Base-by-base conservation (phyloP, 1,140 invertebrate genomes). In the Polyergus mexicanus region DNA sequence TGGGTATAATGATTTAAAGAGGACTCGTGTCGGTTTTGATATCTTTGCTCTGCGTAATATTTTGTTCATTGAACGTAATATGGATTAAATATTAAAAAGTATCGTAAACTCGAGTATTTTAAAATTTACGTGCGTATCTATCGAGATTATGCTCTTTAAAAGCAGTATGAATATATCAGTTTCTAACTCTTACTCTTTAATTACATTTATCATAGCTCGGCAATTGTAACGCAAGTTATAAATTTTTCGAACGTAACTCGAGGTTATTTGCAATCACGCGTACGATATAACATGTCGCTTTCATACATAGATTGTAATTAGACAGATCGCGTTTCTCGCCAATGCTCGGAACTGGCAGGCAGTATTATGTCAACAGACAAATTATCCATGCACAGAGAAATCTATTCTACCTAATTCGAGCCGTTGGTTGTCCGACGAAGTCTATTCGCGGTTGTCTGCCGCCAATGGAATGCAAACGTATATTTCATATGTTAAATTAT, bases 401-500 rank as follows among this genome's bases (percentile, higher is more conserved):
- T 65, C 71, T 58, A 66, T 22, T 54, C 38, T 51, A 78, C 54
- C 66, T 81, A 72, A 81, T 81, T 81, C 78, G 54, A 51, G 10
- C 11, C 51, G 60, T 81, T 51, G 35, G 66, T 81, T 72, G 66
- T 81, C 60, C 62, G 5, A 22, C 25, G 6, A 25, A 81, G 51
- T 84, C 72, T 51, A 84, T 77, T 84, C 58, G 72, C 35, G 22
- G 41, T 63, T 76, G 58, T 84, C 72, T 83, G 56, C 38, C 44
- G 32, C 32, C 58, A 77, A 77, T 65, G 35, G 58, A 76, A 72
- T 66, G 71, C 85, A 75, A 47, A 32, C 28, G 6, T 58, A 47
- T 47, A 10, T 74, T 74, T 38, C 51, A 2, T 86, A 85, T 51
- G 68, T 65, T 86, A 88, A 88, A 86, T 86, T 77, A 86, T 86